phyloP scores from a whole-genome alignment of 2,113 vertebrate species.

The Orthonyx spaldingii region DNA sequence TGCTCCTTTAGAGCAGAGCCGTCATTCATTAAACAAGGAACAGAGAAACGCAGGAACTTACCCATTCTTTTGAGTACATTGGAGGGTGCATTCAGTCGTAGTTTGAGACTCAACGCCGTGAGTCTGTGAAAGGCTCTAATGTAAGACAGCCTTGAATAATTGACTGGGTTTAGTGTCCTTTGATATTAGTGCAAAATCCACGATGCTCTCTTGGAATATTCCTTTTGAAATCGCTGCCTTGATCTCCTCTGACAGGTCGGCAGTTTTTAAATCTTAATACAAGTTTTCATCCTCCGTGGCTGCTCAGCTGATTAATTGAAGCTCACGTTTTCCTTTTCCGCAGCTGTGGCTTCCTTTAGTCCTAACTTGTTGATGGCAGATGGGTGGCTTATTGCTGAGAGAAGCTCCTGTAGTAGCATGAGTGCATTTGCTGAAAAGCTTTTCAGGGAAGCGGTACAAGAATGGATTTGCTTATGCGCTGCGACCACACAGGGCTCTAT shows the following conservation, averaged over 20 bases:
- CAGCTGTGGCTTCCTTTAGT: constrained; percentile 76
- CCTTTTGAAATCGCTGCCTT: constrained; percentile 70
- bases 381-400: constrained; percentile 84
- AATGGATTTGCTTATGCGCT: constrained; percentile 92
- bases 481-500: constrained; percentile 97
- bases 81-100: constrained; percentile 99
- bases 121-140: constrained; percentile 89
- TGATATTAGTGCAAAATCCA: constrained; percentile 69
- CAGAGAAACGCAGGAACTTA: constrained; percentile 87
- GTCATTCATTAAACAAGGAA: constrained; percentile 50
- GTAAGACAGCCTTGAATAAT: constrained; percentile 84
- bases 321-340: constrained; percentile 73
- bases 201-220: constrained; percentile 62
- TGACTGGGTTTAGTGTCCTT: constrained; percentile 63
- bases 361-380: constrained; percentile 99
- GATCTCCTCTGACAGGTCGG: constrained; percentile 61
- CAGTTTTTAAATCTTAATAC: constrained; percentile 46
- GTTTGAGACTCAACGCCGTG: constrained; percentile 88
- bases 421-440: constrained; percentile 89
- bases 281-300: constrained; percentile 70
- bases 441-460: constrained; percentile 81
- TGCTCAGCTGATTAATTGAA: constrained; percentile 82
- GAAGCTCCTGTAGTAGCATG: constrained; percentile 84
- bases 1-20: constrained; percentile 46
- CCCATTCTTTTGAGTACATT: constrained; percentile 99